Base-by-base conservation (phyloP, 2,113 vertebrate species). In the Rhabdomys dilectus region DNA sequence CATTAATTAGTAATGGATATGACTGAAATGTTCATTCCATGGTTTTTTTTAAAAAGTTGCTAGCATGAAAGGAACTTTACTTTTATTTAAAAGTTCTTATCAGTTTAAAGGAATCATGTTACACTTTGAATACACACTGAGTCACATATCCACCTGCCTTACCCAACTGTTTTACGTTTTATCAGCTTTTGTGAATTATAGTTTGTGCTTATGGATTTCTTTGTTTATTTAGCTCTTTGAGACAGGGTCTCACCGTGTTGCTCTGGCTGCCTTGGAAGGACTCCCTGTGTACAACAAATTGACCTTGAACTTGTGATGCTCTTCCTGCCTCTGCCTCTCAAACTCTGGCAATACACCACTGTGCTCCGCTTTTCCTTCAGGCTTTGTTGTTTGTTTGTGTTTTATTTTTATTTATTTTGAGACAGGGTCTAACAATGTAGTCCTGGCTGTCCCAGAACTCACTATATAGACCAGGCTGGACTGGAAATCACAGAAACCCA, bases 51-150 rank as follows among this genome's bases (percentile, higher is more conserved):
- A 92, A n/a, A n/a, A n/a, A 75, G 22, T 91, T 53, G 31, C 15
- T 85, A 26, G 16, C 70, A 24, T 93, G 29, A 85, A 48, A 45
- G 5, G 58, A 88, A 81, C 64, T 29, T 81, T n/a, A 76, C 53
- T 76, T 97, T 77, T 60, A 81, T 81, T 89, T 87, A 93, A 88
- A 89, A 88, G 82, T 92, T 95, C 60, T 88, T 81, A 24, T 22
- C 8, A 91, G 64, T 88, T 53, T 68, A 82, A 93, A 93, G 26
- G n/a, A 95, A 60, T 85, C 39, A 24, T 39, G 34, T 31, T 92
- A 21, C 90, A 58, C 92, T 92, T 95, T 93, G 68, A 72, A 51
- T 84, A 76, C 24, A 64, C 7, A 77, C 21, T 53, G 8, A 76
- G 60, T 75, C 22, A 36, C 36, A 56, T 22, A 56, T 56, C 76